Percentiles rank a stretch among this genome's conserved stretches.
Evolutionary conservation across 2,113 vertebrate species (phyloP).

Genomic region (Pelodiscus sinensis): DNA sequence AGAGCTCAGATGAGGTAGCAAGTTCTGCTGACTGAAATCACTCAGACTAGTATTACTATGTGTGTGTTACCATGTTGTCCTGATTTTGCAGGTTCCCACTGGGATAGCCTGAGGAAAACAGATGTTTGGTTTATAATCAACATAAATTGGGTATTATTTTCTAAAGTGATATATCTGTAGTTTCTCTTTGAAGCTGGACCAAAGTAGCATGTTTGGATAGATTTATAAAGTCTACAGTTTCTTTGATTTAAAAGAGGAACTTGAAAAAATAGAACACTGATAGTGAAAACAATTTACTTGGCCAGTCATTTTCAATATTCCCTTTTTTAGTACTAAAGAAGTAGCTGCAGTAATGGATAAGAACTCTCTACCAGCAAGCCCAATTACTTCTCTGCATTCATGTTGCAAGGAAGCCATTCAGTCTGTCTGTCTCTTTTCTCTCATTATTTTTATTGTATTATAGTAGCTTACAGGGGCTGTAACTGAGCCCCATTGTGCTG

Average conservation of each 20-base stretch:
- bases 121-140: background rate
- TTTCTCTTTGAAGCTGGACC: background rate
- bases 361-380: background rate
- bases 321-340: background rate
- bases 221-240: background rate
- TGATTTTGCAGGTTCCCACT: background rate
- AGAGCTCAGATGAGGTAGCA: conserved; percentile 43
- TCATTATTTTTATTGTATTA: background rate
- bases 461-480: background rate
- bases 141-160: conserved; percentile 16
- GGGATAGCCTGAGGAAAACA: background rate
- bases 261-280: background rate
- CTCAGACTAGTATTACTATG: conserved; percentile 9
- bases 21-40: conserved; percentile 10
- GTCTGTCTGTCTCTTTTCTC: background rate
- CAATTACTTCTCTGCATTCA: rapidly evolving
- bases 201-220: background rate
- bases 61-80: background rate
- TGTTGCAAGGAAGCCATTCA: background rate
- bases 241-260: background rate
- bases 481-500: background rate
- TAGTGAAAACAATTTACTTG: background rate
- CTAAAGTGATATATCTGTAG: background rate
- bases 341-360: background rate
- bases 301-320: background rate